Evolutionary conservation across 2,888 invertebrate genomes (phyloP), one percentile per base, ranked within the genome.

Genomic region (Chirona hameri): DNA sequence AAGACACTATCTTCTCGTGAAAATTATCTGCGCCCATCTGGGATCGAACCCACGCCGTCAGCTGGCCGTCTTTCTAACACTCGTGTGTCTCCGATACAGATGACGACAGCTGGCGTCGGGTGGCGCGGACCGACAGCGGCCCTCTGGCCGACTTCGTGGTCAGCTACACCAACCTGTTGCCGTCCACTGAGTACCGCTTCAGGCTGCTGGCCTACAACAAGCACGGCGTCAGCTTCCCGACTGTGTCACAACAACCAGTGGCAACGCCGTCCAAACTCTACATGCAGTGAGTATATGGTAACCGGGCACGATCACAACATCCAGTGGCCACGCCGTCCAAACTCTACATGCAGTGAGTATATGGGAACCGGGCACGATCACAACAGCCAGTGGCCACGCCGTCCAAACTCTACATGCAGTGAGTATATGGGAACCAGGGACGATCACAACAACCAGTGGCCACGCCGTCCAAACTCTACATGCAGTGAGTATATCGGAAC

Each of bases 151-250:
- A 95, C 84, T 97, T 94, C 87, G 93, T 94, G 10, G 92, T 98
- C 85, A 95, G 95, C 55, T 97, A 96, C 88, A 95, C 96, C 88
- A 96, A 95, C 87, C 90, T 99, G 82, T 90, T 96, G 84, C 97
- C 98, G 1, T 95, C 97, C 7, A 97, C 96, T 0, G 93, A 93
- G 1, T 99, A 98, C 89, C 93, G 93, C 85, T 98, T 99, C 89
- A 90, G 98, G 83, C 93, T 99, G 65, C 96, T 98, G 87, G 94
- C 98, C 2, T 94, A 97, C 88, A 99, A 99, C 88, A 91, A 91
- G 85, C 94, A 93, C 88, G 98, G 99, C 27, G 97, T 99, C 86
- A 98, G 98, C 87, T 94, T 93, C 87, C 97, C 98, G 0, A 95
- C 95, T 15, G 92, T 93, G 87, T 93, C 95, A 12, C 93, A 95